Evolutionary conservation across 2,797 vertebrate species (phyloP).

Genomic region (Sebastes flavidus): DNA sequence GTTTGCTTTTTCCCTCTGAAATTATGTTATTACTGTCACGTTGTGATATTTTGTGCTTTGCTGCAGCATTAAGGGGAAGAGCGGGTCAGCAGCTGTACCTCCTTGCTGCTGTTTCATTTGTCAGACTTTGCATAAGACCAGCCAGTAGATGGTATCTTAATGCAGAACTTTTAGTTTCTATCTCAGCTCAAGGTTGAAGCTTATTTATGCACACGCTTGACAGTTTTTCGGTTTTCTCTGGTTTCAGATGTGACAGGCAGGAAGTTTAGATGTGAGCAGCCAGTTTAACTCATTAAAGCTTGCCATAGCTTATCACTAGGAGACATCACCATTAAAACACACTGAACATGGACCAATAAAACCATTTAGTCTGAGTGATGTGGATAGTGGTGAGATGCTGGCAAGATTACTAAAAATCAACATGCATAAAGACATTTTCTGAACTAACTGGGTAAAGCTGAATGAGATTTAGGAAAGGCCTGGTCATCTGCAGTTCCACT

Average conservation of each 20-base stretch:
- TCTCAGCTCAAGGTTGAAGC: neutral
- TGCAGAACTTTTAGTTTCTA: neutral
- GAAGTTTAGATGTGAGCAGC: neutral
- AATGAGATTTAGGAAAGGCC: neutral
- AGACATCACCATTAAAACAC: neutral
- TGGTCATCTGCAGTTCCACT: neutral
- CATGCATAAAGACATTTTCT: neutral
- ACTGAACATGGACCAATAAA: neutral
- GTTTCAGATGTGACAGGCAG: neutral
- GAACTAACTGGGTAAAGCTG: neutral
- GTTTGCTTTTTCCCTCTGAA: neutral
- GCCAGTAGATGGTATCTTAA: neutral
- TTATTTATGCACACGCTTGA: neutral
- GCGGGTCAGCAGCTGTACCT: neutral
- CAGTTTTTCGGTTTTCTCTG: neutral
- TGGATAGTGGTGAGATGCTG: neutral
- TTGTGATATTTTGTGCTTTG: neutral
- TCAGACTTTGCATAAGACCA: neutral
- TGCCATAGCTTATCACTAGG: neutral
- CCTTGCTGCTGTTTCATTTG: neutral
- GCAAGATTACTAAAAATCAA: neutral
- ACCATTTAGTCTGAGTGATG: neutral
- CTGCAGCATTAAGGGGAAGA: neutral
- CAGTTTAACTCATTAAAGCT: neutral
- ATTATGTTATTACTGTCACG: neutral